Evolutionary conservation across 2,113 vertebrate genomes (phyloP).

Genomic region (Barnardius zonarius): DNA sequence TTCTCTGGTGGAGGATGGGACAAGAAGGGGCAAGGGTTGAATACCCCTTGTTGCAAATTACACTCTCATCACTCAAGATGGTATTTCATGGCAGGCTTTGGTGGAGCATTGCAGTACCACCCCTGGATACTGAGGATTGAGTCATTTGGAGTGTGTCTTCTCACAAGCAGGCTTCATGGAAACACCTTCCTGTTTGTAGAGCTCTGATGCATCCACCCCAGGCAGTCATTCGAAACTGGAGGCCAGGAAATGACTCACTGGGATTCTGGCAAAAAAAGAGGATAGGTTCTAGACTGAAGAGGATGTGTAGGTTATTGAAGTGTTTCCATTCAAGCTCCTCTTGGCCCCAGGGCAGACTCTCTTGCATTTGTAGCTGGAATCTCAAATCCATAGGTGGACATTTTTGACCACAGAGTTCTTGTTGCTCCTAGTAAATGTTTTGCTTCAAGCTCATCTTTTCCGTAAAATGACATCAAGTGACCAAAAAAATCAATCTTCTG

Average conservation of each 20-base stretch:
- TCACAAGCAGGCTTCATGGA: neutral
- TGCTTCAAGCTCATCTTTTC: neutral
- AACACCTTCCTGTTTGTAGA: neutral
- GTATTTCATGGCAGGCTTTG: neutral
- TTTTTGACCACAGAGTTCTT: neutral
- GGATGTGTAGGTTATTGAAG: neutral
- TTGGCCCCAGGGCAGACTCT: neutral
- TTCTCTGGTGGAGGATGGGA: neutral
- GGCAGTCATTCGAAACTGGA: neutral
- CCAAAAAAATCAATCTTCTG: neutral
- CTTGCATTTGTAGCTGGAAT: neutral
- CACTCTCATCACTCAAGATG: neutral
- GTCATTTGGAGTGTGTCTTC: neutral
- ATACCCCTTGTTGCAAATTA: neutral
- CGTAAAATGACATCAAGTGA: neutral
- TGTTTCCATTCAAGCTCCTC: neutral
- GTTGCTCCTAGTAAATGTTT: neutral
- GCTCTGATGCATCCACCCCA: neutral
- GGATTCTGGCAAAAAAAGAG: neutral
- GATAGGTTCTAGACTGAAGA: neutral
- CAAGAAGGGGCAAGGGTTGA: neutral
- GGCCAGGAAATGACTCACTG: constrained; percentile 16
- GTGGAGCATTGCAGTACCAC: neutral
- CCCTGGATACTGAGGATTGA: neutral
- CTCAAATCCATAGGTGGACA: neutral